Evolutionary conservation across 2,888 invertebrate species (phyloP).

Genomic region (Pandemis corylana): DNA sequence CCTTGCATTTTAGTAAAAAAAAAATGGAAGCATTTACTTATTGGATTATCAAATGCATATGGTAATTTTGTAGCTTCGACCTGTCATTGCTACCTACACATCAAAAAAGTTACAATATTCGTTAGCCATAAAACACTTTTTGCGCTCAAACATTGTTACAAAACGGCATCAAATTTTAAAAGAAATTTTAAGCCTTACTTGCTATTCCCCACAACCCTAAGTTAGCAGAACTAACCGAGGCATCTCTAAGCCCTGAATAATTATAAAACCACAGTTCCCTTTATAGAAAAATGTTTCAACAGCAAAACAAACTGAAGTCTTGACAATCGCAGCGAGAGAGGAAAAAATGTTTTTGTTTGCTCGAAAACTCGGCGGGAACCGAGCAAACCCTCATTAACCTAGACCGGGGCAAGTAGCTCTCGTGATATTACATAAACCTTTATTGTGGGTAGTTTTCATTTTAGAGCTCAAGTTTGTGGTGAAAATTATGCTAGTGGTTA

Average conservation of each 20-base stretch:
- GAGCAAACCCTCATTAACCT: slow-evolving; percentile 65
- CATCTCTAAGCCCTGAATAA: not conserved
- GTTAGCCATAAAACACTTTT: no score
- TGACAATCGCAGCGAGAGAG: slow-evolving; percentile 14
- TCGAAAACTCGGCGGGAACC: slow-evolving; percentile 50
- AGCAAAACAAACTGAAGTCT: slow-evolving; percentile 1
- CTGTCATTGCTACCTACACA: no score
- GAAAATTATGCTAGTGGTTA: slow-evolving; percentile 25
- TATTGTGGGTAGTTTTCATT: slow-evolving; percentile 40
- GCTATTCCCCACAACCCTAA: not conserved
- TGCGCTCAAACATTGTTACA: not conserved
- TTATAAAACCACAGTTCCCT: not conserved
- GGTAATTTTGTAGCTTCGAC: no score
- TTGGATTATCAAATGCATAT: no score
- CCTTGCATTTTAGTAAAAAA: no score
- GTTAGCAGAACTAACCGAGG: not conserved
- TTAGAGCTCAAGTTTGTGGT: slow-evolving; percentile 19
- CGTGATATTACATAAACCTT: slow-evolving; percentile 33
- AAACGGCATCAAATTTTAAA: not conserved
- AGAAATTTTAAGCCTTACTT: not conserved
- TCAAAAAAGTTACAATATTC: no score
- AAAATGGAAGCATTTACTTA: no score
- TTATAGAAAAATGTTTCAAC: not conserved
- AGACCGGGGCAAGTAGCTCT: slow-evolving; percentile 39
- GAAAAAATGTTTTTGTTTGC: slow-evolving; percentile 52